A percentile compares a stretch with the other conserved stretches of the same genome.
Conservation (phyloP, 2,797 vertebrate genomes). For the Aldrovandia affinis region DNA sequence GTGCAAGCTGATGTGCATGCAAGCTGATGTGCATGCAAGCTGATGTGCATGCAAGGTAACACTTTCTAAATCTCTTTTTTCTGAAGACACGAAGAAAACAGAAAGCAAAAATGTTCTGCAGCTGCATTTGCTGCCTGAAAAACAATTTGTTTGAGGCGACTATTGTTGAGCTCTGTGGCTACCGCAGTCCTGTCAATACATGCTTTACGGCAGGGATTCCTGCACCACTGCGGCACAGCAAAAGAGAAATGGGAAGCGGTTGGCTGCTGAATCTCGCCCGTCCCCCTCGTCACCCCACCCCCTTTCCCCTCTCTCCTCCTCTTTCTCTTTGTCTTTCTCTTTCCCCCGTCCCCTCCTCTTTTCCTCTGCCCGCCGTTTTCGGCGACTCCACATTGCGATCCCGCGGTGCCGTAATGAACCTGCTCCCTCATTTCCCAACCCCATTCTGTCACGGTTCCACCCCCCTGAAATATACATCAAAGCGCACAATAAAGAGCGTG, state of each 20-base stretch:
- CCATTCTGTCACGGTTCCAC: slow-evolving; percentile 81
- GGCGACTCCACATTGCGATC: slow-evolving; percentile 45
- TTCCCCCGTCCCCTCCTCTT: slow-evolving; percentile 2
- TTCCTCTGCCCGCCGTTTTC: slow-evolving; percentile 38
- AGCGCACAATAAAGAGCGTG: slow-evolving; percentile 71
- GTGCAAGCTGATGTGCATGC: not conserved
- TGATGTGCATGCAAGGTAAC: not conserved
- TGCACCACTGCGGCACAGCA: not conserved
- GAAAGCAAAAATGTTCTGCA: not conserved
- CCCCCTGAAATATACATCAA: slow-evolving; percentile 68
- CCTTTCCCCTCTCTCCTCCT: slow-evolving; percentile 30
- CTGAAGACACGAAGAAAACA: not conserved
- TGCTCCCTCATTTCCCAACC: slow-evolving; percentile 74
- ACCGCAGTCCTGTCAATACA: slow-evolving; percentile 68
- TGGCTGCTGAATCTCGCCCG: slow-evolving; percentile 23
- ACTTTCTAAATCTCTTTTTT: not conserved
- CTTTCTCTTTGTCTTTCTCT: slow-evolving; percentile 23
- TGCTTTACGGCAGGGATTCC: slow-evolving; percentile 47
- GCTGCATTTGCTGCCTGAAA: not conserved
- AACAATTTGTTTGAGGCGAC: slow-evolving; percentile 50
- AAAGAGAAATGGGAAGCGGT: slow-evolving; percentile 20
- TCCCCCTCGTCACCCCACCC: slow-evolving; percentile 15
- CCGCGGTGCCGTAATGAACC: slow-evolving; percentile 48
- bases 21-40: not conserved
- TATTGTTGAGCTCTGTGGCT: slow-evolving; percentile 37